Evolutionary conservation across 1,140 invertebrate genomes (phyloP).

Genomic region (Papilio aristodemus): DNA sequence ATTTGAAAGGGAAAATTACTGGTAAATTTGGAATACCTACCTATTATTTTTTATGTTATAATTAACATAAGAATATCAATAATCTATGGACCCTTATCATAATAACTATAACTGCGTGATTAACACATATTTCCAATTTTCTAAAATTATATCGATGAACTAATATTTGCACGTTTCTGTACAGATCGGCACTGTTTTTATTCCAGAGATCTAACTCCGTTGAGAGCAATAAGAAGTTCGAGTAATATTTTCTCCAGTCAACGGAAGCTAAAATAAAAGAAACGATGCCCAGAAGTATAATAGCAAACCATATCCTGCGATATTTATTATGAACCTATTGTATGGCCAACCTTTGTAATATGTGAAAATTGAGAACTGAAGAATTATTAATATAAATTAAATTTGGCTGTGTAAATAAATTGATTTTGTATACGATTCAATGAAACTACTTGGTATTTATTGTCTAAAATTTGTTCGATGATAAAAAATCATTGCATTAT

Average conservation of each 20-base stretch:
- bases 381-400: too few relatives aligned
- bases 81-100: too few relatives aligned
- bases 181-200: background rate
- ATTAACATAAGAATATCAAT: too few relatives aligned
- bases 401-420: too few relatives aligned
- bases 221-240: constrained; percentile 14
- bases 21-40: background rate
- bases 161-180: background rate
- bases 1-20: background rate
- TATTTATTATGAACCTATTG: constrained; percentile 24
- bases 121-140: too few relatives aligned
- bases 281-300: constrained; percentile 17
- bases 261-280: constrained; percentile 26
- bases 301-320: constrained; percentile 23
- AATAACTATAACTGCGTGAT: too few relatives aligned
- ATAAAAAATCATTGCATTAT: background rate
- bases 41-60: too few relatives aligned
- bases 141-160: background rate
- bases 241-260: constrained; percentile 28
- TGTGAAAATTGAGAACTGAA: too few relatives aligned
- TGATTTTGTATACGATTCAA: background rate
- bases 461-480: background rate
- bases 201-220: constrained; percentile 13
- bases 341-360: too few relatives aligned
- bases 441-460: background rate